Percentiles rank a stretch among this genome's conserved stretches.
phyloP scores from a whole-genome alignment of 1,140 invertebrate genomes.

The Panagrolaimus sp. region DNA sequence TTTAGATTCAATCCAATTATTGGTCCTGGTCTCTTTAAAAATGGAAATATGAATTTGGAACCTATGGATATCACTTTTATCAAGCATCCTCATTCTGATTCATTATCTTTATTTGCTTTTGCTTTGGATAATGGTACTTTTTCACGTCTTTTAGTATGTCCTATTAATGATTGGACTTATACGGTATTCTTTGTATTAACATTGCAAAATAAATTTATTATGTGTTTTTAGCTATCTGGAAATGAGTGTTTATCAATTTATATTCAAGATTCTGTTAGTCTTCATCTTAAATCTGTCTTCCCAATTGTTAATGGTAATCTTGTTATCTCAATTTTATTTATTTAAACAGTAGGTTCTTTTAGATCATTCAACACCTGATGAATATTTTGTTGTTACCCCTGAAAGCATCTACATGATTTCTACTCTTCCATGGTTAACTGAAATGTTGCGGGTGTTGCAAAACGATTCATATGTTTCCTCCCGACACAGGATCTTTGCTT shows the following conservation, averaged over 20 bases:
- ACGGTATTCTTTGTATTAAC: no score
- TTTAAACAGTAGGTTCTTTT: not conserved
- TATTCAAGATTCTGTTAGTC: no score
- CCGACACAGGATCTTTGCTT: no score
- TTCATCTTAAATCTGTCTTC: no score
- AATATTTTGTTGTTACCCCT: not conserved
- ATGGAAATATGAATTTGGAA: not conserved
- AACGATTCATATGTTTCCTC: no score
- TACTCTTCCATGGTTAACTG: not conserved
- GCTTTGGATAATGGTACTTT: not conserved
- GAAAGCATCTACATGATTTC: not conserved
- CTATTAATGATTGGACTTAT: no score
- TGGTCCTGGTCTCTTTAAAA: not conserved
- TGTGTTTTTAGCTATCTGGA: no score
- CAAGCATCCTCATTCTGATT: not conserved
- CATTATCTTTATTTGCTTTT: not conserved
- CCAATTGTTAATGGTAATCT: no score
- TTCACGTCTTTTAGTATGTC: no score
- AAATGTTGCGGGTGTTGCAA: no score
- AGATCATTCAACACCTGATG: not conserved
- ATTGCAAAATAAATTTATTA: no score
- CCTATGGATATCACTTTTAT: not conserved
- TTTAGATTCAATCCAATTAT: not conserved
- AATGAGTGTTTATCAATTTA: no score
- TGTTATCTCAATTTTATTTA: not conserved